Base-by-base conservation (phyloP, 2,888 invertebrate genomes). In the Harpalus rufipes region DNA sequence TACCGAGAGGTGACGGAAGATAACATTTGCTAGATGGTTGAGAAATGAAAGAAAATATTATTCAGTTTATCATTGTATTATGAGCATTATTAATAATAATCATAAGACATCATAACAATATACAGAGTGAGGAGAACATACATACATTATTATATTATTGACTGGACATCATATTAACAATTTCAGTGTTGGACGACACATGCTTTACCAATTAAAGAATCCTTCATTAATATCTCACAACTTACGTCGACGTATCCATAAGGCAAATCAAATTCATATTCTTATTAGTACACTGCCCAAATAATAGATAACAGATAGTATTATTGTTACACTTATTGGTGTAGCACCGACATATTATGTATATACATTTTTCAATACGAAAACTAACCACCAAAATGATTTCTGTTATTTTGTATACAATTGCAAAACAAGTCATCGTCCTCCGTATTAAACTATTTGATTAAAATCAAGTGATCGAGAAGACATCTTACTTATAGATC, bases 141-240 rank as follows among this genome's bases (percentile, higher is more conserved):
- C 91, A 90, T 90, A 90, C 90, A 91, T 89, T 89, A 89, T 89
- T 86, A 86, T 86, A 87, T 89, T 91, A 91, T 91, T 91, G 90
- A 91, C 91, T 91, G 91, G 91, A 91, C 90, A 91, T 90, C 90
- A 91, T 90, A 89, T 89, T 88, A 91, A 91, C 90, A 90, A 88
- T 89, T 89, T 89, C 87, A 87, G 86, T 84, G 85, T 72, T 85
- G 85, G 85, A 85, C 85, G 85, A 85, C 85, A 80, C 80, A 68
- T 80, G 59, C 41, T 59, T 59, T 12, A 80, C 61, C 80, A 80
- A 25, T 58, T 25, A 80, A 59, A 61, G 41, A 80, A 80, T 63
- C 63, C 61, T 61, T 61, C 61, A 61, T n/a, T 59, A 39, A 76
- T 12, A 78, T 61, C 65, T 44, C 25, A 83, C 78, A 78, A 39